Percentiles rank a stretch among this genome's conserved stretches.
These are phyloP conservation scores for Latrodectus geometricus DNA, from an alignment of 1,140 invertebrate genomes.

Conservation along the genomic window DNA sequence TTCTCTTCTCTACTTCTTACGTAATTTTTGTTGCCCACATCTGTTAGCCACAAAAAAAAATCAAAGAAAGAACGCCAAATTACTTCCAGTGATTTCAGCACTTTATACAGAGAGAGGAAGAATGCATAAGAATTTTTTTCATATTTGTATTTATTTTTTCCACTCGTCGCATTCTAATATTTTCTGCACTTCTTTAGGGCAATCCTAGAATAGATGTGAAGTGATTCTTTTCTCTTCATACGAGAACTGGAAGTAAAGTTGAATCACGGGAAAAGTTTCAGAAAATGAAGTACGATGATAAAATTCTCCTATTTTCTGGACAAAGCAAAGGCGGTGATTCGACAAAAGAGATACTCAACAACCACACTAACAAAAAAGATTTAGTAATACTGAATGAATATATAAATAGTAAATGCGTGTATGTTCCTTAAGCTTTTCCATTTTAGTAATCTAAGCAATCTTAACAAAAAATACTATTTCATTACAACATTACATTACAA, in stretches of 20 bases:
- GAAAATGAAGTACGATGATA: constrained; percentile 11
- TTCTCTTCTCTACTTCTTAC: constrained; percentile 18
- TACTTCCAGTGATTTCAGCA: constrained; percentile 31
- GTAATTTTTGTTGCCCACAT: constrained; percentile 9
- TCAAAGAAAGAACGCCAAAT: constrained; percentile 15
- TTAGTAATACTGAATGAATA: too few relatives aligned
- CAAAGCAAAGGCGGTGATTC: neutral
- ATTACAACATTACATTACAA: too few relatives aligned
- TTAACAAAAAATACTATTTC: too few relatives aligned
- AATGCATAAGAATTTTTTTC: neutral
- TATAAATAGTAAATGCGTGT: too few relatives aligned
- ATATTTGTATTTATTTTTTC: constrained; percentile 19
- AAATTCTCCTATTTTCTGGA: constrained; percentile 4
- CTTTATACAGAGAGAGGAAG: neutral
- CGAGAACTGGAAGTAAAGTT: neutral
- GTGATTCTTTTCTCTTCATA: constrained; percentile 15
- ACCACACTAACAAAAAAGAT: too few relatives aligned
- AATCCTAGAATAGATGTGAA: constrained; percentile 20
- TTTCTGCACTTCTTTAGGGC: constrained; percentile 25
- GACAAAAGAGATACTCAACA: neutral
- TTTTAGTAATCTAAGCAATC: too few relatives aligned
- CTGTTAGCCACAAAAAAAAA: neutral
- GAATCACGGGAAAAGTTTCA: constrained; percentile 2
- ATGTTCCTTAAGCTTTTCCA: too few relatives aligned
- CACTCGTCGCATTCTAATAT: constrained; percentile 38